These are phyloP conservation scores for Zapornia atra DNA, from an alignment of 2,113 vertebrate species.

Conservation along the genomic window DNA sequence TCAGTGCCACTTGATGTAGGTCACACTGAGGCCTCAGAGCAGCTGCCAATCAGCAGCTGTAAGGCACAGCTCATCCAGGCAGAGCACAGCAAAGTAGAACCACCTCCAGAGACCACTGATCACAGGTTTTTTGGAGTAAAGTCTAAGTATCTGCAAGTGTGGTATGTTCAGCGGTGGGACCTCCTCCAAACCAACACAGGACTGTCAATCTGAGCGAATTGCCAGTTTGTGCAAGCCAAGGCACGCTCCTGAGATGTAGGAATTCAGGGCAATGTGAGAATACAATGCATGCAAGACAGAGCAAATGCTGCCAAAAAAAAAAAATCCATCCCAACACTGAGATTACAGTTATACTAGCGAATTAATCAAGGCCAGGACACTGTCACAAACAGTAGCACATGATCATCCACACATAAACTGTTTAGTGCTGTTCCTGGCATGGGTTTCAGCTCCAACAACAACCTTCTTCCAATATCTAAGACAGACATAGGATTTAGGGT, in stretches of 20 bases:
- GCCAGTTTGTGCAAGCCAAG: neutral
- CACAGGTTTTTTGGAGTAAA: accelerated
- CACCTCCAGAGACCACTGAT: neutral
- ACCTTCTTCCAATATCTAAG: neutral
- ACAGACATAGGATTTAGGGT: neutral
- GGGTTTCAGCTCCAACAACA: neutral
- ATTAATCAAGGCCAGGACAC: neutral
- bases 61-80: neutral
- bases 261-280: neutral
- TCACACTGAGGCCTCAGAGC: neutral
- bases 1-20: neutral
- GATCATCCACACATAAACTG: neutral
- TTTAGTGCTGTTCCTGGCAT: accelerated
- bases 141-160: neutral
- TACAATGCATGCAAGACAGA: neutral
- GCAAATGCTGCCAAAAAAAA: neutral
- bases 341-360: accelerated
- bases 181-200: neutral
- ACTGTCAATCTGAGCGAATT: accelerated
- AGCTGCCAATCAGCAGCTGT: conserved; percentile 39
- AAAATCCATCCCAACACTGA: neutral
- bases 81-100: neutral
- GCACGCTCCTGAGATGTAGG: accelerated
- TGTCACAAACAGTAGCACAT: neutral
- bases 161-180: accelerated